phyloP scores from a whole-genome alignment of 1,140 invertebrate genomes.

The Heterodera schachtii region DNA sequence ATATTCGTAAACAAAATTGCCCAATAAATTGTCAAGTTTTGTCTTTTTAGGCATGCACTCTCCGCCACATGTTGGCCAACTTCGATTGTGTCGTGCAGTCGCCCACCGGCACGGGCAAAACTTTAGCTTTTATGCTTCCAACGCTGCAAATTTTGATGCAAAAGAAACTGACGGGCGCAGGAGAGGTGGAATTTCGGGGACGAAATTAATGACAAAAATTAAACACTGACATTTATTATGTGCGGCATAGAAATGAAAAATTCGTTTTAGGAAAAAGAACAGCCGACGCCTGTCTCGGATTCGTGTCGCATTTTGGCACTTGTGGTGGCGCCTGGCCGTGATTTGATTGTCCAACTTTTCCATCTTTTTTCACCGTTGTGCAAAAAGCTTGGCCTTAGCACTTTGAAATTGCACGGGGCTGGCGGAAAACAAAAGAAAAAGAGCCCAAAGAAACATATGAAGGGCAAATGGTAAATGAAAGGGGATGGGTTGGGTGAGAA shows the following conservation, averaged over 20 bases:
- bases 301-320: slow-evolving; percentile 42
- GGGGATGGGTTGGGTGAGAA: no score
- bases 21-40: slow-evolving; percentile 6
- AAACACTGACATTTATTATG: neutral
- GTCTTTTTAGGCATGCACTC: slow-evolving; percentile 45
- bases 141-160: slow-evolving; percentile 55
- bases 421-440: slow-evolving; percentile 41
- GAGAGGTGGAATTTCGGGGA: no score
- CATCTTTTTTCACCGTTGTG: slow-evolving; percentile 39
- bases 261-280: slow-evolving; percentile 7
- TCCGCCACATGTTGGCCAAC: slow-evolving; percentile 49
- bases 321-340: slow-evolving; percentile 43
- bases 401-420: slow-evolving; percentile 45
- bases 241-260: slow-evolving; percentile 44
- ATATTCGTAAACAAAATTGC: neutral
- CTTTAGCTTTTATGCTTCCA: slow-evolving; percentile 58
- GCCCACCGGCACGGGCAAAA: slow-evolving; percentile 64
- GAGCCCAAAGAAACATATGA: slow-evolving; percentile 38
- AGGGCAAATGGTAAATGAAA: neutral
- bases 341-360: slow-evolving; percentile 45
- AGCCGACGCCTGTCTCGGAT: neutral
- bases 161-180: slow-evolving; percentile 26
- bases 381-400: slow-evolving; percentile 41
- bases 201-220: no score
- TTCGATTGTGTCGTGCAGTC: slow-evolving; percentile 65